phyloP scores from a whole-genome alignment of 2,888 invertebrate species.

The Drosophila ustulata region DNA sequence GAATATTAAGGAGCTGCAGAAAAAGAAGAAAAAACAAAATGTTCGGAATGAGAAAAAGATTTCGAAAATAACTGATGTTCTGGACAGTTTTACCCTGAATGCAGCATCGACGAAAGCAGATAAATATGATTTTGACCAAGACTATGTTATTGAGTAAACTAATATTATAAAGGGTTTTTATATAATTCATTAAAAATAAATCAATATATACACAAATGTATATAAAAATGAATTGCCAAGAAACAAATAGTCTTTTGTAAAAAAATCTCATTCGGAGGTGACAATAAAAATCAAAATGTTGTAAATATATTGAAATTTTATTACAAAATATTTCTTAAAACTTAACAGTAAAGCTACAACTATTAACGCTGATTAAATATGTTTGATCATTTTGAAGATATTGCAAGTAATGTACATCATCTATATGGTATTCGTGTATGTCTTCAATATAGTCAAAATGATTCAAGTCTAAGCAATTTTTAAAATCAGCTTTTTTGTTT shows the following conservation, averaged over 20 bases:
- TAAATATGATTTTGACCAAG: constrained; percentile 83
- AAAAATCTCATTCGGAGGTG: constrained; percentile 1
- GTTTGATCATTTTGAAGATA: constrained; percentile 65
- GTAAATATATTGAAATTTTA: constrained; percentile 76
- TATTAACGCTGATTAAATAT: constrained; percentile 67
- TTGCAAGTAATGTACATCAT: constrained; percentile 30
- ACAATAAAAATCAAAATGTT: constrained; percentile 44
- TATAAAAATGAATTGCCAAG: neutral
- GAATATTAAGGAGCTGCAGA: constrained; percentile 86
- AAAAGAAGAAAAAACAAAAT: constrained; percentile 87
- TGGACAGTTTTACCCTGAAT: constrained; percentile 86
- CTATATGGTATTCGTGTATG: constrained; percentile 13
- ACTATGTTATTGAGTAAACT: constrained; percentile 79
- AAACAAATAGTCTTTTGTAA: neutral
- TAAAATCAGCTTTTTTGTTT: constrained; percentile 54
- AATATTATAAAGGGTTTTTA: constrained; percentile 16
- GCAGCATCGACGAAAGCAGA: constrained; percentile 64
- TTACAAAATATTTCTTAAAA: constrained; percentile 76
- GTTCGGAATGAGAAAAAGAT: constrained; percentile 88
- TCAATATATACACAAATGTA: neutral
- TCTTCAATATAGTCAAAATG: constrained; percentile 52
- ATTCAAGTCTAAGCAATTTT: constrained; percentile 63
- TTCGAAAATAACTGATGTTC: constrained; percentile 87
- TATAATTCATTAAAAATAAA: constrained; percentile 1
- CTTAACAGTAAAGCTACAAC: constrained; percentile 75